Base-by-base conservation (phyloP, 2,888 invertebrate species). In the Escarpia spicata region DNA sequence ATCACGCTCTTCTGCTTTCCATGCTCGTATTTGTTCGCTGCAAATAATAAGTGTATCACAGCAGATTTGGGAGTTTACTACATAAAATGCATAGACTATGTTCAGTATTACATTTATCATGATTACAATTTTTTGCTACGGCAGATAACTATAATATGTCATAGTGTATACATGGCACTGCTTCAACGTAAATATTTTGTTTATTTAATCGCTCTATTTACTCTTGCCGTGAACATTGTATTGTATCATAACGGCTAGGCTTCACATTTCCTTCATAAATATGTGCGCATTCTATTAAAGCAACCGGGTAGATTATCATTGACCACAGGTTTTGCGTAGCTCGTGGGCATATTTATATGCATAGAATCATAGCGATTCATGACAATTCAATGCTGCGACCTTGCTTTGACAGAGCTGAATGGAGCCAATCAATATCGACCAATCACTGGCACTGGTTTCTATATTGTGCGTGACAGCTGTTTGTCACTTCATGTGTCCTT, bases 371-470 rank as follows among this genome's bases (percentile, higher is more conserved):
- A 75, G 75, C 75, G 19, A 75, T 75, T 75, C 75, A 75, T 19
- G 75, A 19, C n/a, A 75, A 75, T 75, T 19, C 75, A 75, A n/a
- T 26, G 75, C 26, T 3, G 6, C 75, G 26, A 75, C 19, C 75
- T 75, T 75, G 75, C 75, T 75, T 75, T n/a, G 75, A n/a, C 75
- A 75, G 75, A n/a, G 75, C 75, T 75, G 75, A 26, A n/a, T 75
- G 19, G 19, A 2, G 75, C 75, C 75, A 75, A 75, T 75, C 75
- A 75, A 75, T 75, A 75, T 26, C n/a, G 26, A 26, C 75, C 75
- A 75, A 75, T 75, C 75, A 26, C 75, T 75, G 26, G 75, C 19
- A 26, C 75, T 75, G 26, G 75, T 26, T 3, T 75, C 75, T 75
- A 26, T 26, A 75, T 75, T 75, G 75, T 75, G 2, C 75, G 75